These are phyloP conservation scores for Andricus curvator DNA, from an alignment of 2,888 invertebrate species.

Conservation along the genomic window DNA sequence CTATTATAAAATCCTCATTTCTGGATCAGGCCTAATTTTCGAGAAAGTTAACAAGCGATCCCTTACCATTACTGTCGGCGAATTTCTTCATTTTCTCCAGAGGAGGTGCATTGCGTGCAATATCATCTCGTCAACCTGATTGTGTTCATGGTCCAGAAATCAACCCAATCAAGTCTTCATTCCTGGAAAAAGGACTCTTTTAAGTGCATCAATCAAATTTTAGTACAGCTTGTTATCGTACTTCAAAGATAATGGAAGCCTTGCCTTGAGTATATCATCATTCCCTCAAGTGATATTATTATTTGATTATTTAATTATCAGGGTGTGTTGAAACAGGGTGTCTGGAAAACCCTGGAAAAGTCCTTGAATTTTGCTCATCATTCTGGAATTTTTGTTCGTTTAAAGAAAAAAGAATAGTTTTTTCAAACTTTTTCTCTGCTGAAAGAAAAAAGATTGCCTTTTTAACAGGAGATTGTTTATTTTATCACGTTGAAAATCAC, in stretches of 20 bases:
- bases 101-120: constrained; percentile 29
- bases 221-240: constrained; percentile 20
- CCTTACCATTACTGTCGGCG: constrained; percentile 45
- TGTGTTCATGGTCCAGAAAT: constrained; percentile 36
- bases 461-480: too few relatives aligned
- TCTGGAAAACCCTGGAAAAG: too few relatives aligned
- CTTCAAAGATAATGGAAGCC: neutral
- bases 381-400: too few relatives aligned
- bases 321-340: neutral
- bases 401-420: too few relatives aligned
- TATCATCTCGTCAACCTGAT: constrained; percentile 36
- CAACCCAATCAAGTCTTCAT: constrained; percentile 30
- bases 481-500: too few relatives aligned
- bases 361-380: too few relatives aligned
- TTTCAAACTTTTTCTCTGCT: too few relatives aligned
- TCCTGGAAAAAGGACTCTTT: constrained; percentile 15
- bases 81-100: constrained; percentile 50
- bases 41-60: constrained; percentile 50
- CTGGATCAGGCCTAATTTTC: constrained; percentile 55
- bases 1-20: constrained; percentile 48
- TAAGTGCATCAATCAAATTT: constrained; percentile 19
- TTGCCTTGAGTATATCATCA: constrained; percentile 3
- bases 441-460: too few relatives aligned
- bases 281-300: neutral
- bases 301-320: neutral